phyloP scores from a whole-genome alignment of 2,888 invertebrate species.

The Ectemnius lituratus region DNA sequence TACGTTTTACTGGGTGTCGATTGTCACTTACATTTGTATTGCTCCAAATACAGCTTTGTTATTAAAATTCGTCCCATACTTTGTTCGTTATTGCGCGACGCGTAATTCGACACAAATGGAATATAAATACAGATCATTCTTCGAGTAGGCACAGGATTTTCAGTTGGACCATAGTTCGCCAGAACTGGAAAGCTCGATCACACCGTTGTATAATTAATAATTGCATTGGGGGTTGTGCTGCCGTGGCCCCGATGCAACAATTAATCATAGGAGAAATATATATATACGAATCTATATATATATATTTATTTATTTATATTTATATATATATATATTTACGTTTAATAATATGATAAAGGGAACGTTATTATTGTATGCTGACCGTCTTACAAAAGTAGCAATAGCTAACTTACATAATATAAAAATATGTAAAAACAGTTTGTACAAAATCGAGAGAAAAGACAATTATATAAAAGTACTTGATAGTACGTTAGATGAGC shows the following conservation, averaged over 20 bases:
- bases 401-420: constrained; percentile 67
- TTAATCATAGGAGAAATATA: constrained; percentile 58
- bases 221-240: constrained; percentile 59
- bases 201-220: constrained; percentile 64
- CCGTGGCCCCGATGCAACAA: constrained; percentile 61
- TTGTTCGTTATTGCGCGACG: constrained; percentile 50
- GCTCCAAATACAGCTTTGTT: constrained; percentile 29
- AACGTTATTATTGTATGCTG: constrained; percentile 66
- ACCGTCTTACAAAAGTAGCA: constrained; percentile 64
- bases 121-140: constrained; percentile 39
- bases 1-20: constrained; percentile 25
- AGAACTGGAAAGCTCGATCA: constrained; percentile 62
- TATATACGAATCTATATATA: constrained; percentile 16
- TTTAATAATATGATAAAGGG: constrained; percentile 63
- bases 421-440: constrained; percentile 76
- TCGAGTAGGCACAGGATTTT: constrained; percentile 45
- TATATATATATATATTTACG: constrained; percentile 31
- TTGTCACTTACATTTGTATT: constrained; percentile 25
- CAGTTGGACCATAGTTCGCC: constrained; percentile 46
- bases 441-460: constrained; percentile 76
- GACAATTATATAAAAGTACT: constrained; percentile 70
- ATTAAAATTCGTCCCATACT: constrained; percentile 41
- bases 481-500: constrained; percentile 62
- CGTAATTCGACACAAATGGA: constrained; percentile 51
- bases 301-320: constrained; percentile 31